Evolutionary conservation across 2,888 invertebrate genomes (phyloP), one percentile per base, ranked within the genome.

Genomic region (Gymnocheta viridis): DNA sequence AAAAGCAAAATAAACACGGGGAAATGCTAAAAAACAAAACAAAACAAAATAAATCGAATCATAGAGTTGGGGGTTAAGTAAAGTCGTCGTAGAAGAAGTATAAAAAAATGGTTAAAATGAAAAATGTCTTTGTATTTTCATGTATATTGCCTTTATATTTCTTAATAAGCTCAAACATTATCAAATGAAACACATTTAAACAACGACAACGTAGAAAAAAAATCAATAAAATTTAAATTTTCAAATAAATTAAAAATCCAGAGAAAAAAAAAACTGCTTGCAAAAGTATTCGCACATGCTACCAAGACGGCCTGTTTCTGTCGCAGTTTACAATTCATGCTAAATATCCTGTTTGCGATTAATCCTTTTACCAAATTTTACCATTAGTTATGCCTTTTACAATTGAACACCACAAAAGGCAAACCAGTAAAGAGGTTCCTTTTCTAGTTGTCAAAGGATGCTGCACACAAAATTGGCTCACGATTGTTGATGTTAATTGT

Each of bases 101-200:
- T 64, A 79, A 56, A 58, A 79, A 6, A 80, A 35, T 72, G 62
- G 47, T n/a, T n/a, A 58, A 82, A 82, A 82, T 79, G 70, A 82
- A 74, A 82, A 82, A 70, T 80, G 79, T 79, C 74, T 79, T 74
- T 74, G 82, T 70, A 58, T 69, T 44, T 67, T 47, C 77, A 72
- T 72, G 67, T 64, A 54, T 78, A 81, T 81, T 78, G 81, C 62
- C 62, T 64, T 77, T 69, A 81, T 78, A 74, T 81, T 77, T 78
- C 84, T 78, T 84, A 84, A 81, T 84, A 81, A 84, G 77, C 81
- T 76, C 56, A 69, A 84, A 81, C 58, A 73, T 77, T 78, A 78
- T n/a, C n/a, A 76, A 66, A 49, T 38, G 12, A 73, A 73, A 27
- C 44, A 24, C 10, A 4, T n/a, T n/a, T 19, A 22, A 49, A 41